Evolutionary conservation across 2,888 invertebrate genomes (phyloP), one percentile per base, ranked within the genome.

Genomic region (Acrobasis consociella): DNA sequence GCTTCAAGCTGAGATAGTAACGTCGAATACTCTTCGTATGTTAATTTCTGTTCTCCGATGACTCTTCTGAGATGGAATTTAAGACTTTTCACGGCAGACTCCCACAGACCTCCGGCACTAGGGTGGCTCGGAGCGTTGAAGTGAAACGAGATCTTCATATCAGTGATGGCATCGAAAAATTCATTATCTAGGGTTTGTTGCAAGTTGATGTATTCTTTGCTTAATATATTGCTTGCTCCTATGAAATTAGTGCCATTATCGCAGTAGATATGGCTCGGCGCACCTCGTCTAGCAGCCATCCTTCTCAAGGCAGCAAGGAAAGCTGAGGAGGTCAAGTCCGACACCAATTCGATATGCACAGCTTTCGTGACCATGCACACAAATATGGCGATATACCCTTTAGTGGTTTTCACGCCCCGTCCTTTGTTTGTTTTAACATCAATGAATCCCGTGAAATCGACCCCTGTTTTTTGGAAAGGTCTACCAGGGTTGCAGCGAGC

Each of bases 1-100:
- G 63, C 73, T 60, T 75, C 74, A 17, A 75, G 10, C 49, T 76
- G 72, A 0, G 69, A 16, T 17, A 73, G 38, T 1, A 75, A n/a
- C 0, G 72, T 74, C 9, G 46, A 42, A 16, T 63, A 72, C 42
- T 75, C 72, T 46, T 73, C 70, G 53, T 58, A 73, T 0, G 73
- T 74, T 1, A 72, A 50, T 42, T 63, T 70, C 59, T 74, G 72
- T 42, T 69, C 67, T 5, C 72, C 73, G 8, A 73, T 51, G 0
- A 72, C 72, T 49, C 75, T 51, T 8, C 64, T 62, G 0, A 73
- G 59, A 22, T 72, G 71, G 49, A 62, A 56, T 60, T 64, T 64
- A 2, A 62, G 38, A 13, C 64, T 64, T 31, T 60, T 62, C 0
- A 64, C 64, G 9, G 64, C 9, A 2, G 51, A 17, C 51, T 51